A percentile compares a stretch with the other conserved stretches of the same genome.
These are phyloP conservation scores for Xestia sexstrigata DNA, from an alignment of 2,888 invertebrate species.

Conservation along the genomic window DNA sequence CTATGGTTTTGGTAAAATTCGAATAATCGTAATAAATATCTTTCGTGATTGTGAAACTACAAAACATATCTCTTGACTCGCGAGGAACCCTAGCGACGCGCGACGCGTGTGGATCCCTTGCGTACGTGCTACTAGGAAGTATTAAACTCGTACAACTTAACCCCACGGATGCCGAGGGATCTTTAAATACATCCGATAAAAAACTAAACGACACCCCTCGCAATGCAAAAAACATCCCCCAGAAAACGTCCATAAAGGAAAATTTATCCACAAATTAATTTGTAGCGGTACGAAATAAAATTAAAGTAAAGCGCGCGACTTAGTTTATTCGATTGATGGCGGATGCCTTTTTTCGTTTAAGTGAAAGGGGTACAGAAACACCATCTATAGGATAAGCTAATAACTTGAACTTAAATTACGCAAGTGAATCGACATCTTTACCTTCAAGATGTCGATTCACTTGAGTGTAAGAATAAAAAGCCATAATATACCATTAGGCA, in stretches of 20 bases:
- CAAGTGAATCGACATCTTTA: not conserved
- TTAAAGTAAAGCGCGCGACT: conserved; percentile 72
- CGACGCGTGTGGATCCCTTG: conserved; percentile 52
- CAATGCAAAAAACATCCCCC: conserved; percentile 80
- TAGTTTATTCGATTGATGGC: conserved; percentile 55
- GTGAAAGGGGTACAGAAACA: conserved; percentile 16
- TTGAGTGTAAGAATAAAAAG: too few relatives aligned
- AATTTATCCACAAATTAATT: conserved; percentile 91
- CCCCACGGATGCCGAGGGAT: conserved; percentile 80
- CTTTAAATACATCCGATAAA: conserved; percentile 90
- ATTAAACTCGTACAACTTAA: conserved; percentile 88
- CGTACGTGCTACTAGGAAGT: conserved; percentile 85
- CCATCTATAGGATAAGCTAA: conserved; percentile 7
- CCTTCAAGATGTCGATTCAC: too few relatives aligned
- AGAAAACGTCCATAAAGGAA: conserved; percentile 86
- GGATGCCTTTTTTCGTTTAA: conserved; percentile 41
- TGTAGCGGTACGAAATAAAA: conserved; percentile 82
- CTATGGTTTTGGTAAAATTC: not conserved
- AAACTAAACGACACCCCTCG: conserved; percentile 87
- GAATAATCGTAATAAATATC: conserved; percentile 46
- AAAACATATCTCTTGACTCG: conserved; percentile 50
- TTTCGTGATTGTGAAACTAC: conserved; percentile 56
- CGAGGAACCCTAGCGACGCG: conserved; percentile 59
- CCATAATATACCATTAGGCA: conserved; percentile 5
- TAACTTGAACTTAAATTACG: conserved; percentile 1